phyloP scores from a whole-genome alignment of 2,113 vertebrate genomes.

The Aspidoscelis tigris region DNA sequence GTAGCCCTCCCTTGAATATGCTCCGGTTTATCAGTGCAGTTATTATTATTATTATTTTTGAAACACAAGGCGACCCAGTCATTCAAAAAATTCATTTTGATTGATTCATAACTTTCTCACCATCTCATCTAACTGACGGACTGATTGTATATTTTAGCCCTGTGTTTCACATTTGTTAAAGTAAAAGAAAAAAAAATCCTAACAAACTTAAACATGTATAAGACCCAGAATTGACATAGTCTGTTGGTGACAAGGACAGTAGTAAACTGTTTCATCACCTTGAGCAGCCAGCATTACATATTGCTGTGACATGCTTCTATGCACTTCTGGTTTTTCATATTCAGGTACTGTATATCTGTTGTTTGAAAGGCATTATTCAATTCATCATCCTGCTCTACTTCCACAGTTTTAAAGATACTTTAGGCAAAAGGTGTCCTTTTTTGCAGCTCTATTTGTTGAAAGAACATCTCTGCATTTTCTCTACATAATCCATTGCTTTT shows the following conservation, averaged over 20 bases:
- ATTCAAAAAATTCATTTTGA: no score
- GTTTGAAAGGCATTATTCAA: conserved; percentile 55
- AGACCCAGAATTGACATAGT: conserved; percentile 38
- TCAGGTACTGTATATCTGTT: conserved; percentile 64
- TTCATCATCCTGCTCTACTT: conserved; percentile 61
- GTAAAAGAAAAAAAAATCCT: not conserved
- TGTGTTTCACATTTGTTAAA: conserved; percentile 4
- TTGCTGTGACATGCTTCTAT: conserved; percentile 38
- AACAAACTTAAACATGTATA: conserved; percentile 36
- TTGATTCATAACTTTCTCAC: not conserved
- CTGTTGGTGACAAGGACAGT: conserved; percentile 37
- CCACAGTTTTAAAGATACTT: conserved; percentile 50
- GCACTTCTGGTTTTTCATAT: conserved; percentile 60
- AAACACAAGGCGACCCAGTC: no score
- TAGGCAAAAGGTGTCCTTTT: conserved; percentile 54
- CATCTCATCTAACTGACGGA: not conserved
- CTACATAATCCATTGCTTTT: conserved; percentile 49
- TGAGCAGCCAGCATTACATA: conserved; percentile 48
- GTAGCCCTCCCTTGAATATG: no score
- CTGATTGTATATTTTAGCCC: not conserved
- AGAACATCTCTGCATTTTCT: conserved; percentile 44
- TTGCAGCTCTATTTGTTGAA: conserved; percentile 52
- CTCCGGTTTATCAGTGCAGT: no score
- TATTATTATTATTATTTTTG: no score
- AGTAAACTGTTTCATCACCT: conserved; percentile 57